Percentiles rank a stretch among this genome's conserved stretches.
phyloP scores from a whole-genome alignment of 2,113 vertebrate species.

The Chitala chitala region DNA sequence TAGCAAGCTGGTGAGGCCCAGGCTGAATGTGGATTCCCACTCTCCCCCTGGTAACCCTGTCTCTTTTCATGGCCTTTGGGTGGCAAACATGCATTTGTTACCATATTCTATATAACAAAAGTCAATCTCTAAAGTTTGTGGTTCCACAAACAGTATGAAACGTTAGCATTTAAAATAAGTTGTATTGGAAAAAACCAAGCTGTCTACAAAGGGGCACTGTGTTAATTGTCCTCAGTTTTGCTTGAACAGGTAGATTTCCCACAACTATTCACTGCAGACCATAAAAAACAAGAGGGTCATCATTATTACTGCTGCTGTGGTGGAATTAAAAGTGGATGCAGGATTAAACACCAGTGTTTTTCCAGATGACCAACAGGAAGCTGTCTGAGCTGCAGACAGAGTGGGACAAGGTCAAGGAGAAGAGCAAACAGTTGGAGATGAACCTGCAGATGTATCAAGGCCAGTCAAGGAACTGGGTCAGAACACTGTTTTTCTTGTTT shows the following conservation, averaged over 20 bases:
- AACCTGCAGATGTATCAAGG: constrained; percentile 45
- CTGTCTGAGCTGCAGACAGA: constrained; percentile 58
- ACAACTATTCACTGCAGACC: too few species aligned
- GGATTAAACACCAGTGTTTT: constrained; percentile 10
- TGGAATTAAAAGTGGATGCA: background rate
- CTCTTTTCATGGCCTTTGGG: background rate
- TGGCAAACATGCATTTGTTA: background rate
- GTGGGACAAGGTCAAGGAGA: constrained; percentile 49
- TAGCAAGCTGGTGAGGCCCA: constrained; percentile 49
- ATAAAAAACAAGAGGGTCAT: background rate
- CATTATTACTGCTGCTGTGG: background rate
- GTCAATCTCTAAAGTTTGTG: background rate
- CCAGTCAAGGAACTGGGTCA: constrained; percentile 56
- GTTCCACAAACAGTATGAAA: background rate
- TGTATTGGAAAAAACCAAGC: background rate
- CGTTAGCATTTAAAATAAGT: too few species aligned
- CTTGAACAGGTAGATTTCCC: background rate
- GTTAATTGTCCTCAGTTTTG: background rate
- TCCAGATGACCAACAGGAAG: constrained; percentile 54
- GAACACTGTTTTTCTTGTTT: background rate
- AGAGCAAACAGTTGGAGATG: constrained; percentile 52
- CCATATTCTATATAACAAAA: background rate
- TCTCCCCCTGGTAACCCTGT: background rate
- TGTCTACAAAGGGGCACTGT: background rate
- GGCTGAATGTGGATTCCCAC: background rate